A percentile compares a stretch with the other conserved stretches of the same genome.
These are phyloP conservation scores for Platysternon megacephalum DNA, from an alignment of 2,113 vertebrate species.

Conservation along the genomic window DNA sequence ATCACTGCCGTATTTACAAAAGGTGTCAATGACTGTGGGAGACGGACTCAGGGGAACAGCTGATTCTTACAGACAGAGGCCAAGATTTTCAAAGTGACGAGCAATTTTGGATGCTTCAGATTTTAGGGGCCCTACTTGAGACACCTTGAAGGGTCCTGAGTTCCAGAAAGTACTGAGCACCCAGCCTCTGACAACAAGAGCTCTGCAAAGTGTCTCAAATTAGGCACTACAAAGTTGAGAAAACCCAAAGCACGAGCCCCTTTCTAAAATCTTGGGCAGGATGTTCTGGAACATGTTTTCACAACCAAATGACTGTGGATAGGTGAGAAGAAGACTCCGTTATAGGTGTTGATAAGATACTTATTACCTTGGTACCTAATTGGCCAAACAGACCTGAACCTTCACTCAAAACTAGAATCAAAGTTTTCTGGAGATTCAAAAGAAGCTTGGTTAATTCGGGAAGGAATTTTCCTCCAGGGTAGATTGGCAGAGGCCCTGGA, in stretches of 20 bases:
- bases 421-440: constrained; percentile 6
- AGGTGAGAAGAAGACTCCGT: constrained; percentile 6
- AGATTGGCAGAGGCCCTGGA: too few relatives aligned
- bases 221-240: neutral
- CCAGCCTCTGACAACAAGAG: neutral
- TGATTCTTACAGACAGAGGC: neutral
- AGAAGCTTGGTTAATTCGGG: neutral
- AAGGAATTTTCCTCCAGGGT: too few relatives aligned
- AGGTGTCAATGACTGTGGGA: too few relatives aligned
- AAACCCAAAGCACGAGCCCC: neutral
- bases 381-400: neutral
- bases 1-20: too few relatives aligned
- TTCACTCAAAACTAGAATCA: neutral
- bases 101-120: neutral
- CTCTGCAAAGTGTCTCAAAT: neutral
- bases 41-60: too few relatives aligned
- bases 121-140: neutral
- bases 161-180: neutral
- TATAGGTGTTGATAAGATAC: neutral
- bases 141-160: neutral
- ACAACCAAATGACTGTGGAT: neutral
- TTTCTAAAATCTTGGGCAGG: constrained; percentile 32
- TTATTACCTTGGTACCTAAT: neutral
- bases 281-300: neutral
- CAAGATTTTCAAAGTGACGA: neutral